A percentile compares a stretch with the other conserved stretches of the same genome.
Conservation (phyloP, 1,140 invertebrate species). For the Rhyzopertha dominica region DNA sequence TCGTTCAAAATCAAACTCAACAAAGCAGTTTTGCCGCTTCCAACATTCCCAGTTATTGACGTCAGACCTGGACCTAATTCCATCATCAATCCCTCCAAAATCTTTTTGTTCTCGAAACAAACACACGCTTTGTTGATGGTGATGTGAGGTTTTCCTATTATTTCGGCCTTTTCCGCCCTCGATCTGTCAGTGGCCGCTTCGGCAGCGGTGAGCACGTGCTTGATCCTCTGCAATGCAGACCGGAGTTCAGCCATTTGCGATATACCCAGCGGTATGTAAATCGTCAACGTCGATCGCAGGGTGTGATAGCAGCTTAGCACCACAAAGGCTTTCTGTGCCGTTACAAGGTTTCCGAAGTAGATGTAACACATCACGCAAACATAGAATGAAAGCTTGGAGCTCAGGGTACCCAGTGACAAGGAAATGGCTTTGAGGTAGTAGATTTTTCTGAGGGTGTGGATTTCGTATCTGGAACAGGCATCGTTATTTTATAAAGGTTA, state of each 20-base stretch:
- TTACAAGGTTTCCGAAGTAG: constrained; percentile 58
- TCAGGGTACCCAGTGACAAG: constrained; percentile 50
- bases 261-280: constrained; percentile 66
- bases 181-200: constrained; percentile 19
- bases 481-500: too few species aligned
- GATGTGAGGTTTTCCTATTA: constrained; percentile 21
- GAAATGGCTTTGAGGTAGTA: constrained; percentile 34
- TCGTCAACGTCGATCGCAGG: constrained; percentile 65
- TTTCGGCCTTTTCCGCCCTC: constrained; percentile 4
- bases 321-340: constrained; percentile 71
- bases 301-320: constrained; percentile 69
- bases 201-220: constrained; percentile 20
- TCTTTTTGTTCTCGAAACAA: constrained; percentile 38
- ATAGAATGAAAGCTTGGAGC: constrained; percentile 54
- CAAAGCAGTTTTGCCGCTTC: constrained; percentile 76
- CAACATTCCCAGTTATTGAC: constrained; percentile 72
- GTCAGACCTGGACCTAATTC: constrained; percentile 55
- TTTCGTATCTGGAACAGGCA: constrained; percentile 35
- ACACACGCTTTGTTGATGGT: constrained; percentile 22
- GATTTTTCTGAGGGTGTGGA: constrained; percentile 26
- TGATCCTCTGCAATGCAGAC: constrained; percentile 25
- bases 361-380: constrained; percentile 67
- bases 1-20: constrained; percentile 69
- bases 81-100: constrained; percentile 58
- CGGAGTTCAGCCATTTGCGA: constrained; percentile 50